phyloP scores from a whole-genome alignment of 2,888 invertebrate species.

The Drosophila atroscutellata region DNA sequence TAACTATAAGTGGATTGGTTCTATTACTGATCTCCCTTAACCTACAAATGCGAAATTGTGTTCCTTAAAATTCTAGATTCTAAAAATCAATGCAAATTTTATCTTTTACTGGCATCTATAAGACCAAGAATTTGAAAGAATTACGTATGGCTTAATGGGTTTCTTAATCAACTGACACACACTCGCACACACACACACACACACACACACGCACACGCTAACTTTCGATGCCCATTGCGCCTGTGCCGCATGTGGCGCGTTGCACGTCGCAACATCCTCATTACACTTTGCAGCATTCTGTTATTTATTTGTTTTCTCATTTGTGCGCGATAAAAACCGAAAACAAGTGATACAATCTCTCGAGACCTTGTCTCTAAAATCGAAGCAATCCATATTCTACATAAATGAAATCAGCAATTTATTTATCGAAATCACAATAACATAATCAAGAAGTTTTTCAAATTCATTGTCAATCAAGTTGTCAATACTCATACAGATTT shows the following conservation, averaged over 20 bases:
- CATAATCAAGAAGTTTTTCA: background rate
- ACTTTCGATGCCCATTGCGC: conserved; percentile 20
- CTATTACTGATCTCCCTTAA: background rate
- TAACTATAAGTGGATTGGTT: background rate
- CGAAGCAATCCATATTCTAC: too few species aligned
- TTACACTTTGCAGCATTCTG: conserved; percentile 22
- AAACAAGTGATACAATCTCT: background rate
- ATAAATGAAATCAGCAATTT: too few species aligned
- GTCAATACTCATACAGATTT: background rate
- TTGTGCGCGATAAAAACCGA: background rate
- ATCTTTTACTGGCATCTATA: background rate
- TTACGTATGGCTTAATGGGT: conserved; percentile 13
- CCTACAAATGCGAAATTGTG: background rate
- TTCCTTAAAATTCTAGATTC: background rate
- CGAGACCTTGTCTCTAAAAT: too few species aligned
- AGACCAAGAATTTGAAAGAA: background rate
- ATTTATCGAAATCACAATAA: background rate
- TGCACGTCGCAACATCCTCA: conserved; percentile 38
- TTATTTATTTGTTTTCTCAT: conserved; percentile 24
- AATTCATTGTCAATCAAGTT: conserved; percentile 13
- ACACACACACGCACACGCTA: background rate
- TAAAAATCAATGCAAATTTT: background rate
- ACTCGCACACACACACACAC: background rate
- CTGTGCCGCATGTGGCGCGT: conserved; percentile 47
- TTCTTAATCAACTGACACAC: conserved; percentile 1